Base-by-base conservation (phyloP, 2,113 vertebrate species). In the Fregetta grallaria region DNA sequence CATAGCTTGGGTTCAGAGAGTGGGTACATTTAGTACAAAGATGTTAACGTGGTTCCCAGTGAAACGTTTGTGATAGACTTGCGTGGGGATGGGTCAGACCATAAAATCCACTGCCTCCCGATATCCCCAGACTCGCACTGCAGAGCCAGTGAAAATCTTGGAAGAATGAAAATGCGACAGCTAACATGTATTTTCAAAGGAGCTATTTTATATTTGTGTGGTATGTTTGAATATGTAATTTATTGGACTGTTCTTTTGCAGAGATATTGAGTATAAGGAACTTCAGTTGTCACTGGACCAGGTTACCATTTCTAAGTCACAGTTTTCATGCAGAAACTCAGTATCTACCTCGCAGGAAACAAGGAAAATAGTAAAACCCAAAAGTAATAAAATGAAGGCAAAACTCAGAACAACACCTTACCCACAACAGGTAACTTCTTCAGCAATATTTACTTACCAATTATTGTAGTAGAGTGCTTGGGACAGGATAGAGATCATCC, bases 211-310 rank as follows among this genome's bases (percentile, higher is more conserved):
- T 20, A 67, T 92, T 55, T 88, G 53, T 59, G 11, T 1, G 2
- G 13, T 63, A 19, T 58, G 22, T 38, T 94, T 76, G 44, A 90
- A 32, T 45, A 66, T 10, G 34, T 67, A 50, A 96, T 66, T 82
- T 63, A 19, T 13, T 34, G 50, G 42, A n/a, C 50, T 86, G 16
- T 71, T 96, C 73, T 96, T 87, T 94, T 97, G 70, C 98, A 99
- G 99, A 92, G 99, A 99, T 78, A 97, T 98, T 8, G 99, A 99
- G 86, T 98, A 98, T 96, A 99, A 99, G 95, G 98, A 99, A 66
- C 98, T 99, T 94, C 99, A 98, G 95, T 59, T 99, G 86, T 99
- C 99, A 47, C 97, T 99, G 97, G 99, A 99, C 90, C 99, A 99
- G 97, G 98, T 96, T 77, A 97, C 96, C 47, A 96, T 97, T 63